Percentiles rank a stretch among this genome's conserved stretches.
Conservation (phyloP, 2,888 invertebrate species). For the Noctua pronuba region DNA sequence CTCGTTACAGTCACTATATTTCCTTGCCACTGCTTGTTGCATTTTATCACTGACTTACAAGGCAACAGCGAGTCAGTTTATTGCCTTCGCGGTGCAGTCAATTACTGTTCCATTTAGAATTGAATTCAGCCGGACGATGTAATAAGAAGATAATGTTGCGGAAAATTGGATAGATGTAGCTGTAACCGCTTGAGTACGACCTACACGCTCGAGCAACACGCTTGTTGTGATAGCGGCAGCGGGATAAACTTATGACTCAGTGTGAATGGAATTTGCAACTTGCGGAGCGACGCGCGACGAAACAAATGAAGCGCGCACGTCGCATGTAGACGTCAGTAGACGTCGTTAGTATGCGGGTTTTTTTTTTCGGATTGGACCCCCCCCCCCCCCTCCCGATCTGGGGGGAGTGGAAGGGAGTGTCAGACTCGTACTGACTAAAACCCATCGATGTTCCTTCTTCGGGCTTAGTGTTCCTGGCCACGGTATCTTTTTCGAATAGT, state of each 20-base stretch:
- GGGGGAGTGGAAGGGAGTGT: no score
- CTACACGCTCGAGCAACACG: background rate
- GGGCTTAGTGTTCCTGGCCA: no score
- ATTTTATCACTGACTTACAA: constrained; percentile 24
- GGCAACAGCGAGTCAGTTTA: constrained; percentile 8
- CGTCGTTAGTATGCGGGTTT: no score
- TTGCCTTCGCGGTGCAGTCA: constrained; percentile 17
- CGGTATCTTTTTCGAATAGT: no score
- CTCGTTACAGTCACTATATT: background rate
- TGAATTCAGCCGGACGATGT: background rate
- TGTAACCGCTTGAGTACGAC: background rate
- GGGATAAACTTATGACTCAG: background rate
- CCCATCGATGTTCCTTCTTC: no score
- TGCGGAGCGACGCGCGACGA: no score
- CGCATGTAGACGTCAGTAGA: no score
- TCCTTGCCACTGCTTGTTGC: constrained; percentile 6
- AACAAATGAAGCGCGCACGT: background rate
- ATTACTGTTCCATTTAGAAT: constrained; percentile 19
- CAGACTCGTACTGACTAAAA: no score
- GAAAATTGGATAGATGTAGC: constrained; percentile 1
- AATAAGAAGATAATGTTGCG: constrained; percentile 1
- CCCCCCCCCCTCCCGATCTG: no score
- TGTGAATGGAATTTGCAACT: background rate
- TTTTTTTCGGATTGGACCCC: no score
- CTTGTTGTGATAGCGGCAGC: background rate